A percentile compares a stretch with the other conserved stretches of the same genome.
These are phyloP conservation scores for Philaethria dido DNA, from an alignment of 2,888 invertebrate genomes.

Conservation along the genomic window DNA sequence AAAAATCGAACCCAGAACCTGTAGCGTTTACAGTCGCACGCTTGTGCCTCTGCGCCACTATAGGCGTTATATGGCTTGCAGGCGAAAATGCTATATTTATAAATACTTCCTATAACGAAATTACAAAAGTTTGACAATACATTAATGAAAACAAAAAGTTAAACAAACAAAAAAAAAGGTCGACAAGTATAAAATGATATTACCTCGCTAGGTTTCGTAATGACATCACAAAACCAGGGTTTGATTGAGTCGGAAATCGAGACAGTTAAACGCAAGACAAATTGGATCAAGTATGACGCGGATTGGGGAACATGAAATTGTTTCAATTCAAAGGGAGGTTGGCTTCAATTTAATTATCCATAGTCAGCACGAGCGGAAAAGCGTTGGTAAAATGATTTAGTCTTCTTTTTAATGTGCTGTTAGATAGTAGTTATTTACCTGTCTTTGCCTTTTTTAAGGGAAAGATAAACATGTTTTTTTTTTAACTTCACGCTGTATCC, in stretches of 20 bases:
- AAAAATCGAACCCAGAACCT: no score
- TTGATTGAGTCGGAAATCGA: conserved; percentile 38
- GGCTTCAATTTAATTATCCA: conserved; percentile 29
- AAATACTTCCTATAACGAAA: no score
- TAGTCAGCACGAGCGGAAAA: conserved; percentile 11
- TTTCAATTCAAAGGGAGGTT: conserved; percentile 32
- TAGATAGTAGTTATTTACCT: neutral
- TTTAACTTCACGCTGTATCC: no score
- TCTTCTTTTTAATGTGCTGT: neutral
- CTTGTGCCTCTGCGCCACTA: no score
- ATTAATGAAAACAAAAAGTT: no score
- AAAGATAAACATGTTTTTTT: no score
- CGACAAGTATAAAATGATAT: conserved; percentile 21
- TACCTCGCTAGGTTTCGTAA: conserved; percentile 25
- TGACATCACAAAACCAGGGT: conserved; percentile 29
- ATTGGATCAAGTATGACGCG: conserved; percentile 33
- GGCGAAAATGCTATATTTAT: no score
- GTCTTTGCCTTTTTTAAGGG: neutral
- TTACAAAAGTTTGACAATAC: no score
- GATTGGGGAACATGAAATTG: conserved; percentile 30
- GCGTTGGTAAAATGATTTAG: neutral
- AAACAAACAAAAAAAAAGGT: neutral
- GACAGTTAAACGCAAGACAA: conserved; percentile 35
- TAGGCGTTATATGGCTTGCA: no score
- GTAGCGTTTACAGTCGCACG: no score